A percentile compares a stretch with the other conserved stretches of the same genome.
Conservation (phyloP, 2,113 vertebrate species). For the Numenius arquata region DNA sequence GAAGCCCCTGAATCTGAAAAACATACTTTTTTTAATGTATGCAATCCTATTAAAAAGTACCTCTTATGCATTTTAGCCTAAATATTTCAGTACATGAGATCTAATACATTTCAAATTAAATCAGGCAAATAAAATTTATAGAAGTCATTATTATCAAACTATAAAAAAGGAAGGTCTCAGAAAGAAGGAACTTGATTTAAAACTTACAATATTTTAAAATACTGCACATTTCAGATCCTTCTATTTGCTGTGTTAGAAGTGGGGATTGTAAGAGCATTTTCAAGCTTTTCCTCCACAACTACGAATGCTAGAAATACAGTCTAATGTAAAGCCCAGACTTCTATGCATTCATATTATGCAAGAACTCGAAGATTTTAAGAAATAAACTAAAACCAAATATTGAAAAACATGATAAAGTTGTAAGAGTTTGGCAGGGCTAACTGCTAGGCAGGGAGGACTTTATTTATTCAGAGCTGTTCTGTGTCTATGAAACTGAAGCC, state of each 20-base stretch:
- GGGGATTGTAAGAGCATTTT: neutral
- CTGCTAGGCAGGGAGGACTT: neutral
- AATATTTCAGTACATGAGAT: neutral
- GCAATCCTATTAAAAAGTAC: neutral
- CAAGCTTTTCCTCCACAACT: neutral
- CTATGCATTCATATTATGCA: neutral
- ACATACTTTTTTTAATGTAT: neutral
- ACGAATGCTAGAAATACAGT: neutral
- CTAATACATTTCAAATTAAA: neutral
- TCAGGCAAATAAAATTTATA: neutral
- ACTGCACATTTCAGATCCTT: neutral
- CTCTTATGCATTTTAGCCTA: neutral
- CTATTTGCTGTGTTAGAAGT: neutral
- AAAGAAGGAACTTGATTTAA: neutral
- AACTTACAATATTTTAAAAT: neutral
- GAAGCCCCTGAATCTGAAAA: neutral
- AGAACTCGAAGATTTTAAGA: neutral
- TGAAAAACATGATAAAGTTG: neutral
- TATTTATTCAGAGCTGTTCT: neutral
- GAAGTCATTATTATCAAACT: neutral
- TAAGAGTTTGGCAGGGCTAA: neutral
- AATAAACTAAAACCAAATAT: neutral
- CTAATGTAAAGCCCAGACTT: neutral
- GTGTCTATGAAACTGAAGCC: neutral
- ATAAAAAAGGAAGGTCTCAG: neutral